A percentile compares a stretch with the other conserved stretches of the same genome.
Evolutionary conservation across 2,888 invertebrate genomes (phyloP).

Genomic region (Aphodius sticticus): DNA sequence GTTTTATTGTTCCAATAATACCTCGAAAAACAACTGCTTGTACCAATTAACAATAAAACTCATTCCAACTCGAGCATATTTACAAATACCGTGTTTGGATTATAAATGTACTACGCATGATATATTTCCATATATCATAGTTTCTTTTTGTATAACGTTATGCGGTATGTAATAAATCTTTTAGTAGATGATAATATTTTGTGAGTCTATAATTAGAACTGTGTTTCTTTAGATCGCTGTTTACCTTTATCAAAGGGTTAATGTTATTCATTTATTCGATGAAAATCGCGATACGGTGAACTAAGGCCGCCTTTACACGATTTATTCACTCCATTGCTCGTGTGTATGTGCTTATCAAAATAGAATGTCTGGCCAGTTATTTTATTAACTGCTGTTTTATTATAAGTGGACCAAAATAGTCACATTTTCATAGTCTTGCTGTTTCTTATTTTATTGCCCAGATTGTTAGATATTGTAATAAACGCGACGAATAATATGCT

Average conservation of each 20-base stretch:
- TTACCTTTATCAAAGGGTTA: slow-evolving; percentile 4
- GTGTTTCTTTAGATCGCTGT: background rate
- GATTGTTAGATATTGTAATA: background rate
- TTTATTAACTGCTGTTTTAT: background rate
- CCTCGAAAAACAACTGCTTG: background rate
- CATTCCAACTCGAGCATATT: background rate
- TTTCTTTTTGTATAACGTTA: background rate
- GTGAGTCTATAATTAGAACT: background rate
- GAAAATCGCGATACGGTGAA: background rate
- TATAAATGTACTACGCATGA: background rate
- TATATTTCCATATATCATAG: background rate
- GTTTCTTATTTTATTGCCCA: background rate
- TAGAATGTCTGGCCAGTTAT: background rate
- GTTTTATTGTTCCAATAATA: background rate
- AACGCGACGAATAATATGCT: too few species aligned
- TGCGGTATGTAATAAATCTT: background rate
- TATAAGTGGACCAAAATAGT: background rate
- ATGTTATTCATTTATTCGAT: background rate
- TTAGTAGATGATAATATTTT: background rate
- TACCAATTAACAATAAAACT: background rate
- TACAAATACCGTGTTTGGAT: background rate
- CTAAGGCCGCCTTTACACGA: background rate
- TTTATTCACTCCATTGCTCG: background rate
- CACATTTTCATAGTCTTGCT: background rate
- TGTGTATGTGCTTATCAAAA: background rate